Conservation (phyloP, 2,797 vertebrate species). For the Fundulus diaphanus region DNA sequence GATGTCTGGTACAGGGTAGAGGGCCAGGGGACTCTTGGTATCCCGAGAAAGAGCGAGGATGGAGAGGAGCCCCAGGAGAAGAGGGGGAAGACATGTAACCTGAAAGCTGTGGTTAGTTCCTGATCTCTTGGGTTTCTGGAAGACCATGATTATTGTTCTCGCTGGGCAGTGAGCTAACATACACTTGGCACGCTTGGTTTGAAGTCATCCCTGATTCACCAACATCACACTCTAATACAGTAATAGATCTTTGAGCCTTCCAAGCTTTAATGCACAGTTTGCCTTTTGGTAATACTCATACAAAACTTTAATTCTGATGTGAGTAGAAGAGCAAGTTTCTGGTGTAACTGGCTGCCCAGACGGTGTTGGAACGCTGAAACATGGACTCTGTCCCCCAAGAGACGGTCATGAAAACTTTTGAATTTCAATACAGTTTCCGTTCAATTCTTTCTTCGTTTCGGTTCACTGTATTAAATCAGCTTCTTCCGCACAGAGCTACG, state of each 20-base stretch:
- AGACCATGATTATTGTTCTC: constrained; percentile 8
- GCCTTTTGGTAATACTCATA: neutral
- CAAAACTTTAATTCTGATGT: neutral
- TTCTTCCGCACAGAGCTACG: neutral
- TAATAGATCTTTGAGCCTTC: neutral
- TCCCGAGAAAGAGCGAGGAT: constrained; percentile 13
- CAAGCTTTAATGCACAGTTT: neutral
- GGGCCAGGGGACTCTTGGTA: constrained; percentile 28
- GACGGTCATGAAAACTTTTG: neutral
- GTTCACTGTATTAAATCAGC: neutral
- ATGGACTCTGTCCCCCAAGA: neutral
- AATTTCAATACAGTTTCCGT: neutral
- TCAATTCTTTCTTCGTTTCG: neutral
- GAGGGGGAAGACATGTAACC: constrained; percentile 17
- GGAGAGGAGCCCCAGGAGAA: constrained; percentile 18
- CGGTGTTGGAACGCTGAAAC: neutral
- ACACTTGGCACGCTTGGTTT: constrained; percentile 4
- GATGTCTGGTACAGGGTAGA: constrained; percentile 37
- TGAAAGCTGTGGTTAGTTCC: constrained; percentile 36
- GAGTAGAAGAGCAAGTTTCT: neutral
- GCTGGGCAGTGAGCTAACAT: constrained; percentile 9
- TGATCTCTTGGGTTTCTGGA: neutral
- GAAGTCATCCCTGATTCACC: neutral
- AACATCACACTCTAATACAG: neutral
- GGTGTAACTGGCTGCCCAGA: neutral